Percentiles rank a stretch among this genome's conserved stretches.
Conservation (phyloP, 2,797 vertebrate species). For the Pygocentrus nattereri region DNA sequence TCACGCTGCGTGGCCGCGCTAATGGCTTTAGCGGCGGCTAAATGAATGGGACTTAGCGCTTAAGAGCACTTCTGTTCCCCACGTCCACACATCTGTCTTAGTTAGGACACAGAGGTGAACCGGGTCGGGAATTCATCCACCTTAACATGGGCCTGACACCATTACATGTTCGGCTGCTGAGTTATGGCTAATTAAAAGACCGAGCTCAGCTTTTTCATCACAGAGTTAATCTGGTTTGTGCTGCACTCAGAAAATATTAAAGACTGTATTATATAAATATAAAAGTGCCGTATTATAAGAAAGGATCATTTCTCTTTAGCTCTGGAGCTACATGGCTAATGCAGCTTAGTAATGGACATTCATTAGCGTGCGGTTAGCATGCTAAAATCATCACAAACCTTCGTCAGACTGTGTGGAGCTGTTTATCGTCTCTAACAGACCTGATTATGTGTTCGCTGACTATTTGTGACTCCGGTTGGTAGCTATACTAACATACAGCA, state of each 20-base stretch:
- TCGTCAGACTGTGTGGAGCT: too few relatives aligned
- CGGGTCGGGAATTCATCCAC: neutral
- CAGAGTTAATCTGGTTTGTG: neutral
- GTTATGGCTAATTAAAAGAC: conserved; percentile 15
- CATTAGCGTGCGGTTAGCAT: too few relatives aligned
- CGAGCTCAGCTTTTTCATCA: neutral
- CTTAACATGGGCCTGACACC: neutral
- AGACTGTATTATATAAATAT: too few relatives aligned
- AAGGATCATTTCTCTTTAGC: too few relatives aligned
- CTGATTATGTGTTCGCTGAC: too few relatives aligned
- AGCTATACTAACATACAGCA: too few relatives aligned
- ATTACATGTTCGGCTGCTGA: neutral
- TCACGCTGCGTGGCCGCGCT: neutral
- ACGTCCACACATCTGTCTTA: neutral
- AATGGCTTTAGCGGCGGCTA: neutral
- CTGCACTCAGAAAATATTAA: neutral
- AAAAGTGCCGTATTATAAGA: too few relatives aligned
- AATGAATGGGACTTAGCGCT: neutral
- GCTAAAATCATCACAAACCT: too few relatives aligned
- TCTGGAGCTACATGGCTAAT: too few relatives aligned
- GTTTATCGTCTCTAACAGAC: too few relatives aligned
- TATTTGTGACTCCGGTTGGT: too few relatives aligned
- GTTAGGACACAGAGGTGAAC: conserved; percentile 19
- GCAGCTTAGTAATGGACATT: too few relatives aligned
- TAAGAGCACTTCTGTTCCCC: neutral